Evolutionary conservation across 2,113 vertebrate species (phyloP).

Genomic region (Hypomesus transpacificus): DNA sequence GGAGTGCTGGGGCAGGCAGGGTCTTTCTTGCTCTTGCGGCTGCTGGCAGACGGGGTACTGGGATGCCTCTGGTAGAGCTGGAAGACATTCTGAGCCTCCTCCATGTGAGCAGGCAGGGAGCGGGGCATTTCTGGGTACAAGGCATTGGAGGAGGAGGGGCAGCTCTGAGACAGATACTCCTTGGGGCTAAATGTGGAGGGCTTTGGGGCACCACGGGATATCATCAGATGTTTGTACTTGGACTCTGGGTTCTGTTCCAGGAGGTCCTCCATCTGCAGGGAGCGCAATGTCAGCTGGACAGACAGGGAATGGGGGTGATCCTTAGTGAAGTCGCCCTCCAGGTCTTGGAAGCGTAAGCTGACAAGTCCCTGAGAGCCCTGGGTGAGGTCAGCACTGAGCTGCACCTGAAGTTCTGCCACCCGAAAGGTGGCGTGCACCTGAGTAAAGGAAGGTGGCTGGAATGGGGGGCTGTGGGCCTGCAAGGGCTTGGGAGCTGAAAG

Average conservation of each 20-base stretch:
- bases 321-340: conserved; percentile 91
- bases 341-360: conserved; percentile 91
- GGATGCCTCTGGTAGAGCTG: conserved; percentile 92
- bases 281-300: conserved; percentile 86
- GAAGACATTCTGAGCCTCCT: conserved; percentile 95
- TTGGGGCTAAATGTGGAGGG: conserved; percentile 85
- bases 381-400: conserved; percentile 87
- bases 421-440: conserved; percentile 87
- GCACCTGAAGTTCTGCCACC: conserved; percentile 90
- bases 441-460: conserved; percentile 74
- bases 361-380: conserved; percentile 92
- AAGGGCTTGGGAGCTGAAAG: conserved; percentile 63
- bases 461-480: conserved; percentile 51
- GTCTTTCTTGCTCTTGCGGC: conserved; percentile 74
- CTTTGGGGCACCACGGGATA: conserved; percentile 92
- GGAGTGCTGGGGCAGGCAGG: conserved; percentile 85
- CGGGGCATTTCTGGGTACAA: conserved; percentile 93
- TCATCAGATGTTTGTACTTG: conserved; percentile 92
- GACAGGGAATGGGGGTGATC: conserved; percentile 87
- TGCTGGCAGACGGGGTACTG: conserved; percentile 68
- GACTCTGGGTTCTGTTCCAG: conserved; percentile 90
- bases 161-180: conserved; percentile 95
- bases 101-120: conserved; percentile 93
- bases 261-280: conserved; percentile 95
- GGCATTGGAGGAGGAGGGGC: conserved; percentile 83